A percentile compares a stretch with the other conserved stretches of the same genome.
Conservation (phyloP, 2,888 invertebrate species). For the Tetheella fluctuosa region DNA sequence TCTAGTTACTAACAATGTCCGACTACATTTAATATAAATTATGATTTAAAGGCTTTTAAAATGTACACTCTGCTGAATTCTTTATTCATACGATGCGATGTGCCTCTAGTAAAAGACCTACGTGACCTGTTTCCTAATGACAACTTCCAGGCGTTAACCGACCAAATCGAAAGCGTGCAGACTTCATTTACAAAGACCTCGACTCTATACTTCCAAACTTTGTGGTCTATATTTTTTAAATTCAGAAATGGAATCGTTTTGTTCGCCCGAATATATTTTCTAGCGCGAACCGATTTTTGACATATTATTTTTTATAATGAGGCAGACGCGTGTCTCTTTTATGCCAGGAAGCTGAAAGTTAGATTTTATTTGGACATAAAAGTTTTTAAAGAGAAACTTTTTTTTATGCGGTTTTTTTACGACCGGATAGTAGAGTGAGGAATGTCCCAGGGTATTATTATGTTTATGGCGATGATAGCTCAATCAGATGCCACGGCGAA, state of each 20-base stretch:
- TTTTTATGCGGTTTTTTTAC: conserved; percentile 16
- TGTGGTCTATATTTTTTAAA: conserved; percentile 9
- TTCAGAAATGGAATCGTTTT: conserved; percentile 9
- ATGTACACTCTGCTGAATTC: conserved; percentile 40
- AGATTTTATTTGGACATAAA: conserved; percentile 32
- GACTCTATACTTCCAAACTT: not conserved
- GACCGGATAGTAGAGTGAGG: conserved; percentile 5
- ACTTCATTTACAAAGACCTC: conserved; percentile 1
- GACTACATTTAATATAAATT: conserved; percentile 35
- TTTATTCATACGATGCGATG: conserved; percentile 46
- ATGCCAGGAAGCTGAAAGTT: conserved; percentile 36
- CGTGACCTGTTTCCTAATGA: conserved; percentile 50
- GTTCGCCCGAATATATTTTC: not conserved
- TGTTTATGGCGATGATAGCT: too few relatives aligned
- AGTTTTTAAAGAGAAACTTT: conserved; percentile 18
- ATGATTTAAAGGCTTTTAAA: conserved; percentile 37
- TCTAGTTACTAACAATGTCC: conserved; percentile 2
- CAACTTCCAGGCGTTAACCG: conserved; percentile 2
- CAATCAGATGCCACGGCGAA: too few relatives aligned
- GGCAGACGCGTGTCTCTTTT: conserved; percentile 36
- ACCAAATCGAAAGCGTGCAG: conserved; percentile 11
- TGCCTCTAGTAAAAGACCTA: conserved; percentile 49
- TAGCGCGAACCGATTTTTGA: conserved; percentile 20
- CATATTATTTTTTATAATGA: conserved; percentile 35
- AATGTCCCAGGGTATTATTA: too few relatives aligned